Conservation (phyloP, 2,888 invertebrate genomes). For the Octonoba sinensis region DNA sequence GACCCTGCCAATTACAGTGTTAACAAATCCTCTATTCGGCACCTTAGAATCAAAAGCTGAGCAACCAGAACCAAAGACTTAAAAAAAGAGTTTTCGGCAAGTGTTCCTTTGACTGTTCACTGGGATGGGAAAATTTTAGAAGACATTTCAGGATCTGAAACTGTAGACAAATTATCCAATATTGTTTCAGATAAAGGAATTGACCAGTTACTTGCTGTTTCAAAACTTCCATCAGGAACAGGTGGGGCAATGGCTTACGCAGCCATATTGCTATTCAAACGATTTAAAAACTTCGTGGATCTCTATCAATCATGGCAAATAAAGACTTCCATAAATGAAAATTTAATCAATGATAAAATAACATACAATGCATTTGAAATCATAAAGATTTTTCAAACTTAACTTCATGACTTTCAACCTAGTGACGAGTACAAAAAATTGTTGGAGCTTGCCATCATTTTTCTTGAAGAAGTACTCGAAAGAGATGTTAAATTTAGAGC, state of each 20-base stretch:
- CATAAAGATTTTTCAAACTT: not conserved
- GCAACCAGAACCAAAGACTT: not conserved
- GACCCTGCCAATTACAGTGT: not conserved
- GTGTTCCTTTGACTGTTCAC: not conserved
- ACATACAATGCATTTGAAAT: conserved; percentile 1
- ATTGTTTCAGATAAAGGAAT: not conserved
- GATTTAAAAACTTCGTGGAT: too few relatives aligned
- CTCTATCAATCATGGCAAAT: too few relatives aligned
- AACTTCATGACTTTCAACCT: not conserved
- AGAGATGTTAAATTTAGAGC: conserved; percentile 8
- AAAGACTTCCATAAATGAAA: not conserved
- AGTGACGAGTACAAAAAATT: not conserved
- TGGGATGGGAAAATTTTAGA: not conserved
- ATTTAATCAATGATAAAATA: not conserved
- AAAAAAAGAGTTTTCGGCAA: not conserved
- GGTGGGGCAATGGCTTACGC: too few relatives aligned
- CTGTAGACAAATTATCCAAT: not conserved
- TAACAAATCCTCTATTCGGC: not conserved
- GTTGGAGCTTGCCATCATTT: not conserved
- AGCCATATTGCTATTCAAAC: too few relatives aligned
- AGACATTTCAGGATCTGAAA: not conserved
- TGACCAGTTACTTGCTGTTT: too few relatives aligned
- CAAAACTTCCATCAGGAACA: too few relatives aligned
- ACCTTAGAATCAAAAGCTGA: not conserved
- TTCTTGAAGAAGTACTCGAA: not conserved